phyloP scores from a whole-genome alignment of 2,113 vertebrate species.

The Mesitornis unicolor region DNA sequence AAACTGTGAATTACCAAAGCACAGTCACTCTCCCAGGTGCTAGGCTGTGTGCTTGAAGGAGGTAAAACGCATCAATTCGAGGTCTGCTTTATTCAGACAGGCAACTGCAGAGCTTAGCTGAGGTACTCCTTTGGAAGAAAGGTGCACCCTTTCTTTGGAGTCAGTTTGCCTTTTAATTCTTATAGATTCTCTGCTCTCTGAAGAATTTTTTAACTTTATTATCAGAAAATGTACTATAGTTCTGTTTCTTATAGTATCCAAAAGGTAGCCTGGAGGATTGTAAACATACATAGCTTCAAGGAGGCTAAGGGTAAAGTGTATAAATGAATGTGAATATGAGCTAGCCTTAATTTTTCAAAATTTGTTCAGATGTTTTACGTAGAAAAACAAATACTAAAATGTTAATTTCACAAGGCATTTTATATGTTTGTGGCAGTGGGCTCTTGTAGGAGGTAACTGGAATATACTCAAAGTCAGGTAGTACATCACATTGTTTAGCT shows the following conservation, averaged over 20 bases:
- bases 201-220: background rate
- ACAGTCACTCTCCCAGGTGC: background rate
- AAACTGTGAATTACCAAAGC: background rate
- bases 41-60: background rate
- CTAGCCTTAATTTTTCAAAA: background rate
- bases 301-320: background rate
- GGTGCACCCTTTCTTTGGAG: background rate
- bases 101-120: background rate
- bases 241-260: fast-evolving
- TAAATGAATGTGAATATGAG: background rate
- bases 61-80: background rate
- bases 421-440: background rate
- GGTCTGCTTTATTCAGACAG: background rate
- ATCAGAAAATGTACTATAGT: background rate
- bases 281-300: background rate
- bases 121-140: background rate
- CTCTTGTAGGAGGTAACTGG: background rate
- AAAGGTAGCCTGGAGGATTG: background rate
- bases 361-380: background rate
- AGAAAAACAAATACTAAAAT: background rate
- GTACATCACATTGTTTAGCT: background rate
- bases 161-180: background rate
- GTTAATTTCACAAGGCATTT: background rate
- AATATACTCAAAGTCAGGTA: background rate
- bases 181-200: background rate